Conservation (phyloP, 2,113 vertebrate species). For the Eublepharis macularius region DNA sequence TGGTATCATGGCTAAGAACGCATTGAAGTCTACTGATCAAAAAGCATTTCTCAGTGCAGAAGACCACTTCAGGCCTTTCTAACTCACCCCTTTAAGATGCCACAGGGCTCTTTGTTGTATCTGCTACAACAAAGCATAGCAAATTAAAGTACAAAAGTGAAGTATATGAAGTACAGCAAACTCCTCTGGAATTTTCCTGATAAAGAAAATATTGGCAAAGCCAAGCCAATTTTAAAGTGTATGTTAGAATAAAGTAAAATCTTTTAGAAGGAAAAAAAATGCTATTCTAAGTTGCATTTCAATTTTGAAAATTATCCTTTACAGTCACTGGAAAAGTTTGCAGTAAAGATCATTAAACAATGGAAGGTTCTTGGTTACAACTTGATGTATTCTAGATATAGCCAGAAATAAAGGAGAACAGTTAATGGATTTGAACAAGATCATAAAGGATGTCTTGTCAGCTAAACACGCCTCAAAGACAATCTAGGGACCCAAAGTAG, state of each 20-base stretch:
- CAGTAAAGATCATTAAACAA: slow-evolving; percentile 2
- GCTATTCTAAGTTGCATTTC: rapidly evolving
- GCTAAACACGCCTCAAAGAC: too few relatives aligned
- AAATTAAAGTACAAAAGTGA: too few relatives aligned
- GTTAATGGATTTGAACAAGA: too few relatives aligned
- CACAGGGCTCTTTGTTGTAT: neutral
- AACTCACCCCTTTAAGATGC: neutral
- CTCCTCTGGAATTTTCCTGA: too few relatives aligned
- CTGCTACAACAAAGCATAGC: too few relatives aligned
- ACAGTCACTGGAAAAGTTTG: neutral
- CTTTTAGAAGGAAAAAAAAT: neutral
- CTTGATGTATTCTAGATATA: too few relatives aligned
- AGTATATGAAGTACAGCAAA: too few relatives aligned
- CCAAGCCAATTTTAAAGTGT: neutral
- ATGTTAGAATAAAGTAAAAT: neutral
- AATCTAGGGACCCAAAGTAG: too few relatives aligned
- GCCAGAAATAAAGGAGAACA: too few relatives aligned
- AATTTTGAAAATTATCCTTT: neutral
- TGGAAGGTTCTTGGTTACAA: neutral
- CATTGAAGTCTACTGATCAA: neutral
- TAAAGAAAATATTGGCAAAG: neutral
- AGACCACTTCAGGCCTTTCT: too few relatives aligned
- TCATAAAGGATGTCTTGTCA: too few relatives aligned
- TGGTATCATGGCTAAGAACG: neutral
- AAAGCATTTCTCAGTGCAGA: neutral